Percentiles rank a stretch among this genome's conserved stretches.
phyloP scores from a whole-genome alignment of 2,888 invertebrate species.

The Omphaloscelis lunosa region DNA sequence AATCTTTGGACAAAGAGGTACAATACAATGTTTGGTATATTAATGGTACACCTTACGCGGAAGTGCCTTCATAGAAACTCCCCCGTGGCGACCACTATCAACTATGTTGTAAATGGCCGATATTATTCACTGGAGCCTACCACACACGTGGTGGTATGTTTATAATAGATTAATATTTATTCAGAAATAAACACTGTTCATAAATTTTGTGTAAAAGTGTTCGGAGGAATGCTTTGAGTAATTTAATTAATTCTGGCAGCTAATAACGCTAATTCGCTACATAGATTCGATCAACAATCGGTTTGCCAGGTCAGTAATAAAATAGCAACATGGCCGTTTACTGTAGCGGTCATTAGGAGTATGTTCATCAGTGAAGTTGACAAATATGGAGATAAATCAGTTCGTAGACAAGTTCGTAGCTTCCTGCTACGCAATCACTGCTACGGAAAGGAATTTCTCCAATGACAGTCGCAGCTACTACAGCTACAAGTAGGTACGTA shows the following conservation, averaged over 20 bases:
- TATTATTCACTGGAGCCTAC: constrained; percentile 75
- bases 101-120: constrained; percentile 75
- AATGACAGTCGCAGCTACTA: constrained; percentile 14
- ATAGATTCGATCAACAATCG: neutral
- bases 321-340: constrained; percentile 12
- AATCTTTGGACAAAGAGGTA: constrained; percentile 78
- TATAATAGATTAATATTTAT: constrained; percentile 48
- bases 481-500: constrained; percentile 26
- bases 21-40: constrained; percentile 80
- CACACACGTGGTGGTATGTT: constrained; percentile 75
- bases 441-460: constrained; percentile 22
- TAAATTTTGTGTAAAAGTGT: constrained; percentile 25
- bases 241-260: constrained; percentile 24
- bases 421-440: constrained; percentile 40
- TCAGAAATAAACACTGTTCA: constrained; percentile 24
- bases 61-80: constrained; percentile 80
- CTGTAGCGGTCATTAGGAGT: neutral
- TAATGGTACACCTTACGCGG: constrained; percentile 80
- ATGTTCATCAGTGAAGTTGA: neutral
- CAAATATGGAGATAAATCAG: constrained; percentile 25
- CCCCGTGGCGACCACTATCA: constrained; percentile 79
- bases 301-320: neutral
- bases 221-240: constrained; percentile 26
- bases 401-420: constrained; percentile 19
- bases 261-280: constrained; percentile 2